Conservation (phyloP, 2,888 invertebrate genomes). For the Unio pictorum region DNA sequence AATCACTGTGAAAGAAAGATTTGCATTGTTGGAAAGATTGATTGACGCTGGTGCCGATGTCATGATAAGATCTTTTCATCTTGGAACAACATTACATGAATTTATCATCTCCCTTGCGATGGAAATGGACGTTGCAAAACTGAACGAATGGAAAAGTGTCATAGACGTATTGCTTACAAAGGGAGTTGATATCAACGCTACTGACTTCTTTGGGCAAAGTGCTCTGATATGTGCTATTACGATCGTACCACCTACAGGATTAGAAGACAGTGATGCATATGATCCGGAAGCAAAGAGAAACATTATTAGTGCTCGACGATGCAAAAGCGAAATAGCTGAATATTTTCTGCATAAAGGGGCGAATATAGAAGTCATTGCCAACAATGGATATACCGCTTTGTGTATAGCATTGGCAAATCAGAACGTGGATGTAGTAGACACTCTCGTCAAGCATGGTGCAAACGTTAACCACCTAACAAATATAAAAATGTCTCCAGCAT, state of each 20-base stretch:
- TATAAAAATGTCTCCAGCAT: constrained; percentile 7
- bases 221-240: constrained; percentile 1
- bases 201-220: constrained; percentile 3
- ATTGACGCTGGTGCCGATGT: not conserved
- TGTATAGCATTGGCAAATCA: constrained; percentile 2
- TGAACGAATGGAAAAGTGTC: not conserved
- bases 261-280: not conserved
- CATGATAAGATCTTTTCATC: too few species aligned
- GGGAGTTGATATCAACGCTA: not conserved
- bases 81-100: not conserved
- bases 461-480: constrained; percentile 3
- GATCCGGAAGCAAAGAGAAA: not conserved
- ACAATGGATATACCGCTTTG: constrained; percentile 6
- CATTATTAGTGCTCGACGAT: too few species aligned
- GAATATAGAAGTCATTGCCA: constrained; percentile 10
- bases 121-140: not conserved
- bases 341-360: constrained; percentile 17
- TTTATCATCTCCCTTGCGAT: not conserved
- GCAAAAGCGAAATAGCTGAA: constrained; percentile 6
- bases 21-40: not conserved
- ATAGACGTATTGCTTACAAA: not conserved
- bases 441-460: constrained; percentile 3
- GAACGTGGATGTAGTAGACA: constrained; percentile 7
- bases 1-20: not conserved
- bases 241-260: not conserved